Conservation (phyloP, 2,797 vertebrate species). For the Agapornis canus region DNA sequence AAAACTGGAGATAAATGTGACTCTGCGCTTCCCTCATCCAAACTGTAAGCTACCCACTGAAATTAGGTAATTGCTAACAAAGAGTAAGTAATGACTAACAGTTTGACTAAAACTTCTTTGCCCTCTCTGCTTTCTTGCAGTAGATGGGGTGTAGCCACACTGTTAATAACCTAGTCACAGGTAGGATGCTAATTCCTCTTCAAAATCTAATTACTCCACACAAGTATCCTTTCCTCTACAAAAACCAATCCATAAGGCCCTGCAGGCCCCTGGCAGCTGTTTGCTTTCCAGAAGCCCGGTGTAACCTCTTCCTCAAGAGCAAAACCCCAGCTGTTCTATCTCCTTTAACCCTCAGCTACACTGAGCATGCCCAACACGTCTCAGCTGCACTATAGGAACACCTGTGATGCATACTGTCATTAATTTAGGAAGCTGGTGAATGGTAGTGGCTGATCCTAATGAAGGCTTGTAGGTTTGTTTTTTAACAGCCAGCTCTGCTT, state of each 20-base stretch:
- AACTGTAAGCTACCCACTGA: not conserved
- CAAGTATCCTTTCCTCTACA: not conserved
- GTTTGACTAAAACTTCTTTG: not conserved
- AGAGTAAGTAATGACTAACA: not conserved
- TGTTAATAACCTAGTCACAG: not conserved
- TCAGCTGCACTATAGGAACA: not conserved
- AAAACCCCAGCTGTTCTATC: not conserved
- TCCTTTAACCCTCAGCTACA: not conserved
- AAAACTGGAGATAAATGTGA: not conserved
- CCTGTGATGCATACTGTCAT: not conserved
- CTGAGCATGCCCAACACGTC: not conserved
- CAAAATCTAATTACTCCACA: not conserved
- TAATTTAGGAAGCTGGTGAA: not conserved
- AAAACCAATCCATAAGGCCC: not conserved
- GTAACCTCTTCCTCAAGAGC: not conserved
- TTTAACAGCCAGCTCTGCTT: not conserved
- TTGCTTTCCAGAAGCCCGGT: not conserved
- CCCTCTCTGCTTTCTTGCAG: not conserved
- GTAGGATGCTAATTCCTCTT: not conserved
- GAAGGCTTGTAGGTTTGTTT: not conserved
- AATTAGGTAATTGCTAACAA: not conserved
- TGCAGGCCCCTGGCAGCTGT: not conserved
- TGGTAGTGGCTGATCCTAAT: not conserved
- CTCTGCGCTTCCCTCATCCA: not conserved
- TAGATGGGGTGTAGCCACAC: fast-evolving